Evolutionary conservation across 2,888 invertebrate genomes (phyloP).

Genomic region (Drosophila meridionalis): DNA sequence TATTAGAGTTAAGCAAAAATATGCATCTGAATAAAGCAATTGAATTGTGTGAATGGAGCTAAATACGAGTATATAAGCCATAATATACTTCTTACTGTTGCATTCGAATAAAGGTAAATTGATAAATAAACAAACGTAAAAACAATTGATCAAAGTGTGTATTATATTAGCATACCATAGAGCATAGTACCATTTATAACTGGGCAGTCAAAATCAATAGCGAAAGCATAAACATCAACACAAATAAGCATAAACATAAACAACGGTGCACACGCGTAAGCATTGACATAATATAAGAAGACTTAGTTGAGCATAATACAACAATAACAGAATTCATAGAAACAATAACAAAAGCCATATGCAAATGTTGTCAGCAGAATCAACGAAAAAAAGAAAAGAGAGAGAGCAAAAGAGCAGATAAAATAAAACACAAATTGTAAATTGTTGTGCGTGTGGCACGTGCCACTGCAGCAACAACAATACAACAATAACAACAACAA

Average conservation of each 20-base stretch:
- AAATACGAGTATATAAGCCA: slow-evolving; percentile 3
- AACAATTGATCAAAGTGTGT: slow-evolving; percentile 33
- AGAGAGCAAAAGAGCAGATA: slow-evolving; percentile 18
- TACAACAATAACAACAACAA: slow-evolving; percentile 21
- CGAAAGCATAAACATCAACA: slow-evolving; percentile 31
- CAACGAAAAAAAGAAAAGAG: slow-evolving; percentile 8
- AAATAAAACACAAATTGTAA: slow-evolving; percentile 29
- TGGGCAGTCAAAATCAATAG: slow-evolving; percentile 47
- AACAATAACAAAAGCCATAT: slow-evolving; percentile 34
- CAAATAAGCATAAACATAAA: slow-evolving; percentile 5
- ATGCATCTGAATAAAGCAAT: slow-evolving; percentile 67
- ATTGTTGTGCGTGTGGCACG: slow-evolving; percentile 39
- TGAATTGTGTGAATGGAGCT: slow-evolving; percentile 56
- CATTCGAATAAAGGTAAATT: slow-evolving; percentile 22
- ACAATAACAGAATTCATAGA: slow-evolving; percentile 38
- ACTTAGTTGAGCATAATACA: slow-evolving; percentile 48
- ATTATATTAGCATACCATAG: slow-evolving; percentile 36
- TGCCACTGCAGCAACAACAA: slow-evolving; percentile 15
- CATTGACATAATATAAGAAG: slow-evolving; percentile 47
- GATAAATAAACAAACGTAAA: slow-evolving; percentile 21
- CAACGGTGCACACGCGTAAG: slow-evolving; percentile 29
- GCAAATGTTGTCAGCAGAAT: slow-evolving; percentile 37
- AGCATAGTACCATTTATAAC: slow-evolving; percentile 36
- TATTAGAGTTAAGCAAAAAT: slow-evolving; percentile 8
- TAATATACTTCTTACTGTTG: slow-evolving; percentile 65